A percentile compares a stretch with the other conserved stretches of the same genome.
These are phyloP conservation scores for Oxyruncus cristatus DNA, from an alignment of 2,113 vertebrate genomes.

Conservation along the genomic window DNA sequence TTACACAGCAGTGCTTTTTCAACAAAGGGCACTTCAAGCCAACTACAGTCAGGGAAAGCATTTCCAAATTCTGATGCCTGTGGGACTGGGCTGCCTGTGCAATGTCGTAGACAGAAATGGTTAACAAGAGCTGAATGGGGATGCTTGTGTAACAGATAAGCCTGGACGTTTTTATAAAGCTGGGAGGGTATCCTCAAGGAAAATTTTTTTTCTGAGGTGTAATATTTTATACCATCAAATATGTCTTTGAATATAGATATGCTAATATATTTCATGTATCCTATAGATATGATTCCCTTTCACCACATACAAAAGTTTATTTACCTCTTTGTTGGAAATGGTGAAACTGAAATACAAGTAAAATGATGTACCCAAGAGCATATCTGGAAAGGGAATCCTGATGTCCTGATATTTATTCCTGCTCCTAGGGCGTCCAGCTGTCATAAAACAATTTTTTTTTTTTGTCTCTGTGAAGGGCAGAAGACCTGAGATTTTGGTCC, in stretches of 20 bases:
- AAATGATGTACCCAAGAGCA: background rate
- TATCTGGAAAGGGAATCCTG: background rate
- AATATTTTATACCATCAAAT: background rate
- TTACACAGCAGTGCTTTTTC: background rate
- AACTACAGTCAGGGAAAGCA: background rate
- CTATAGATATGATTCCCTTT: background rate
- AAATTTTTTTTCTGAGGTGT: background rate
- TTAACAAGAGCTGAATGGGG: background rate
- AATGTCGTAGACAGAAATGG: rapidly evolving
- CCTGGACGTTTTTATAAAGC: background rate
- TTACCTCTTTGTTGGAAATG: background rate
- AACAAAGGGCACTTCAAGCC: background rate
- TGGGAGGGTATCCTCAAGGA: background rate
- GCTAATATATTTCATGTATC: background rate
- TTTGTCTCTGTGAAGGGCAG: background rate
- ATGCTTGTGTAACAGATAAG: background rate
- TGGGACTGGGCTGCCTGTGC: background rate
- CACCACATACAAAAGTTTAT: background rate
- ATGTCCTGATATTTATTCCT: background rate
- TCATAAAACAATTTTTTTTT: background rate
- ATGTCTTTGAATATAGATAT: background rate
- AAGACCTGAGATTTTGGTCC: background rate
- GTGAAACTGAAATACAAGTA: background rate
- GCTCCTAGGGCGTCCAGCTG: background rate
- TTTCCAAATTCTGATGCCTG: background rate